Evolutionary conservation across 2,113 vertebrate species (phyloP).

Genomic region (Argyrosomus japonicus): DNA sequence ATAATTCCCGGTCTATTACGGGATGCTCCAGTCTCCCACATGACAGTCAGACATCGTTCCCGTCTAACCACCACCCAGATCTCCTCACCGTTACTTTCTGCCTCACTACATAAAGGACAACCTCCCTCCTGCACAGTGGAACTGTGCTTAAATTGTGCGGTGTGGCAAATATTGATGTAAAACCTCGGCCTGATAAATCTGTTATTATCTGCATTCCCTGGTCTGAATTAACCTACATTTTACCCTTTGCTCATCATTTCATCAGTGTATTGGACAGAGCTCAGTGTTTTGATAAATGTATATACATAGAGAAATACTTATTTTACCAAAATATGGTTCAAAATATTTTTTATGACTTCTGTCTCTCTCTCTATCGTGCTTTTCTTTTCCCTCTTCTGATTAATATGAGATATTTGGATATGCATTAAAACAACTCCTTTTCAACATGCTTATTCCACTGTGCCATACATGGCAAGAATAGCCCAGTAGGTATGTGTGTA

Average conservation of each 20-base stretch:
- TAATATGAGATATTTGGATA: slow-evolving; percentile 17
- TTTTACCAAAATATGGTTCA: neutral
- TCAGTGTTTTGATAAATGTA: neutral
- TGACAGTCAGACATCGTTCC: too few relatives aligned
- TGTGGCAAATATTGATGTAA: neutral
- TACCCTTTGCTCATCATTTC: neutral
- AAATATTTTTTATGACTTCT: neutral
- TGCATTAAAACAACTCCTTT: slow-evolving; percentile 39
- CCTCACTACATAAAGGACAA: neutral
- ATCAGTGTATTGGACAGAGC: neutral
- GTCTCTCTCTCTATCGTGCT: neutral
- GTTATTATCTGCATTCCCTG: neutral
- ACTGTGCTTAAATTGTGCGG: neutral
- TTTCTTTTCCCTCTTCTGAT: neutral
- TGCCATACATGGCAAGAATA: slow-evolving; percentile 12
- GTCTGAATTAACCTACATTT: neutral
- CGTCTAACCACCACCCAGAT: neutral
- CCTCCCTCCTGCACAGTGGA: neutral
- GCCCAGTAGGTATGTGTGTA: slow-evolving; percentile 46
- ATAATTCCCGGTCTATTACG: too few relatives aligned
- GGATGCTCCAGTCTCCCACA: too few relatives aligned
- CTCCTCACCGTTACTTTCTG: neutral
- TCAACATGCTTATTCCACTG: slow-evolving; percentile 36
- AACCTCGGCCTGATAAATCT: neutral
- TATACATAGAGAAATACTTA: neutral